Conservation (phyloP, 92 coral and sea anemone genomes). For the Palythoa caribaeorum region DNA sequence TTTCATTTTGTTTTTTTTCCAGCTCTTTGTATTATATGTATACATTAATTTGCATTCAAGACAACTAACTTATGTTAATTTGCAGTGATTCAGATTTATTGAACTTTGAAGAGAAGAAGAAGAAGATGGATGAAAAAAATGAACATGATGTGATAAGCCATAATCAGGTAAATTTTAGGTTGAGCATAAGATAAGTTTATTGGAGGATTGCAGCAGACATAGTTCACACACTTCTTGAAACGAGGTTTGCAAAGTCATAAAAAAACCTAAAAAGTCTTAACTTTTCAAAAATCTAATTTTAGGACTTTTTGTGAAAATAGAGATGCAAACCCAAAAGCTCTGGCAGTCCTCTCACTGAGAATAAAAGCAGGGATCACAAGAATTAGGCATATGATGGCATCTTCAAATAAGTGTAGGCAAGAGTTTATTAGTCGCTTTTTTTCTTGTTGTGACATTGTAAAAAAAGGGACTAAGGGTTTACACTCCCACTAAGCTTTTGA, state of each 20-base stretch:
- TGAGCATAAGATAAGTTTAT: not conserved
- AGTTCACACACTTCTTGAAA: not conserved
- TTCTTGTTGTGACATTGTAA: too few species aligned
- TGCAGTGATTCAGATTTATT: constrained; percentile 84
- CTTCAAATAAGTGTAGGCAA: too few species aligned
- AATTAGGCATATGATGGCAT: too few species aligned
- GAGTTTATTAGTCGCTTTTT: too few species aligned
- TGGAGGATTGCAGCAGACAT: not conserved
- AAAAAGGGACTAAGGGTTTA: too few species aligned
- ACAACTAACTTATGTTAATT: not conserved
- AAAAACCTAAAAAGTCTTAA: too few species aligned
- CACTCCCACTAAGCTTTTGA: too few species aligned
- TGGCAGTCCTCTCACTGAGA: too few species aligned
- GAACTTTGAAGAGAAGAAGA: constrained; percentile 58
- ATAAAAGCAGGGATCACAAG: too few species aligned
- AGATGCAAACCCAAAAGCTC: too few species aligned
- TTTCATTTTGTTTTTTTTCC: not conserved
- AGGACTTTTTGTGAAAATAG: too few species aligned
- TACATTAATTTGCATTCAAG: not conserved
- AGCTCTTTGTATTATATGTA: not conserved
- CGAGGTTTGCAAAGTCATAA: not conserved
- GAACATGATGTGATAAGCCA: not conserved
- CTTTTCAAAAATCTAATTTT: too few species aligned
- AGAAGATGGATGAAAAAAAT: not conserved
- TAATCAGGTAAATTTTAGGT: constrained; percentile 3